These are phyloP conservation scores for Indicator indicator DNA, from an alignment of 2,113 vertebrate species.

Conservation along the genomic window DNA sequence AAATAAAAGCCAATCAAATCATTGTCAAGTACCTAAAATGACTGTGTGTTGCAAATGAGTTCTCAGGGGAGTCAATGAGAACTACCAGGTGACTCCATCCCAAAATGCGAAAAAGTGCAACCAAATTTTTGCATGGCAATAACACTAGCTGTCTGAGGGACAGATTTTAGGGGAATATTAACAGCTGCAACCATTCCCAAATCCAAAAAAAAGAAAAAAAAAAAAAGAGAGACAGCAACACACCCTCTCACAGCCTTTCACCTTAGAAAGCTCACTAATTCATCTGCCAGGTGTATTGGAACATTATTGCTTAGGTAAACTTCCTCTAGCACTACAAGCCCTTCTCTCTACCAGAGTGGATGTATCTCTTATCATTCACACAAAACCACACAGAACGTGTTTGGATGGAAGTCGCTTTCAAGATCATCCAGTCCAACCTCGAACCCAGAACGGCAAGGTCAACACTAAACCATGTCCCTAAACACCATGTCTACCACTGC, in stretches of 20 bases:
- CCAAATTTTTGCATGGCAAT: background rate
- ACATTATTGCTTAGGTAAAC: background rate
- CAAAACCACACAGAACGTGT: no score
- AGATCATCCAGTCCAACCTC: no score
- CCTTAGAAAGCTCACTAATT: background rate
- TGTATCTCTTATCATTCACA: background rate
- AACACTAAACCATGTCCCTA: no score
- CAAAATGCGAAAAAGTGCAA: background rate
- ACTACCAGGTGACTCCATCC: background rate
- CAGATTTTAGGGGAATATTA: background rate
- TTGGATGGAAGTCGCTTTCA: no score
- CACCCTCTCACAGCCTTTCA: background rate
- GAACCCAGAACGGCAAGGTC: no score
- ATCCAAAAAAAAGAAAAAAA: background rate
- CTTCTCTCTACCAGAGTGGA: background rate
- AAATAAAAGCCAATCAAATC: conserved; percentile 18
- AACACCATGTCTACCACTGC: no score
- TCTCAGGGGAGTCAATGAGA: background rate
- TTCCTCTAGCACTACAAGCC: background rate
- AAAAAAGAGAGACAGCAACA: background rate
- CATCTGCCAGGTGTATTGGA: background rate
- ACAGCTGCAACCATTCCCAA: background rate
- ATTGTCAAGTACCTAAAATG: background rate
- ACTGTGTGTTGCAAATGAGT: background rate
- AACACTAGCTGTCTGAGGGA: background rate